These are phyloP conservation scores for Ceriagrion tenellum DNA, from an alignment of 2,888 invertebrate species.

Conservation along the genomic window DNA sequence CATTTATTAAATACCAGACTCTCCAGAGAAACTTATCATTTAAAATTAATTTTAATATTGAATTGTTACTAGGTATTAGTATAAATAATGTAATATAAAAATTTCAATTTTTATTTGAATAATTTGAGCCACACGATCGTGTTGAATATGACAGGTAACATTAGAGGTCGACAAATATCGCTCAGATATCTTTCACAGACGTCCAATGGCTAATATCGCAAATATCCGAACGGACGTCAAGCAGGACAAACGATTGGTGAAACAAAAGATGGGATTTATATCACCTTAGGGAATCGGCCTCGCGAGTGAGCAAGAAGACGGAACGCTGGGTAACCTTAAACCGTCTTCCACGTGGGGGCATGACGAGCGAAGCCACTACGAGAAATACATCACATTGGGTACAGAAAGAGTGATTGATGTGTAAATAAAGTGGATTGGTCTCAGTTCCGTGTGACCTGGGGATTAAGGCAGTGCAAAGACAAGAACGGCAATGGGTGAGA, in stretches of 20 bases:
- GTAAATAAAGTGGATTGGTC: neutral
- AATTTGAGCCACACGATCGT: no score
- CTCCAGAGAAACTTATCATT: no score
- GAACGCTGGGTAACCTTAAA: neutral
- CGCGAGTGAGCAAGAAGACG: neutral
- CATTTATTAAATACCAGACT: no score
- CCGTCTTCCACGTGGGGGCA: no score
- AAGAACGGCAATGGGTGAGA: neutral
- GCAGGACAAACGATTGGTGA: neutral
- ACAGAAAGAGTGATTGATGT: neutral
- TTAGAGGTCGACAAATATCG: no score
- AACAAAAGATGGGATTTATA: neutral
- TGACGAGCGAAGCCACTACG: no score
- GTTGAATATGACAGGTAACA: no score
- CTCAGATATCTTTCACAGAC: neutral
- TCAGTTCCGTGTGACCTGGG: neutral
- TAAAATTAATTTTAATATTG: no score
- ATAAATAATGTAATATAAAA: no score
- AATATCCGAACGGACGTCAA: neutral
- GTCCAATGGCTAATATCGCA: neutral
- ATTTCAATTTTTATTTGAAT: no score
- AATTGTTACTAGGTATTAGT: no score
- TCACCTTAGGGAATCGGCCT: slow-evolving; percentile 10
- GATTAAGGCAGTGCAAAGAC: neutral
- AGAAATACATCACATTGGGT: no score